Base-by-base conservation (phyloP, 2,888 invertebrate genomes). In the Pyrrhosoma nymphula region DNA sequence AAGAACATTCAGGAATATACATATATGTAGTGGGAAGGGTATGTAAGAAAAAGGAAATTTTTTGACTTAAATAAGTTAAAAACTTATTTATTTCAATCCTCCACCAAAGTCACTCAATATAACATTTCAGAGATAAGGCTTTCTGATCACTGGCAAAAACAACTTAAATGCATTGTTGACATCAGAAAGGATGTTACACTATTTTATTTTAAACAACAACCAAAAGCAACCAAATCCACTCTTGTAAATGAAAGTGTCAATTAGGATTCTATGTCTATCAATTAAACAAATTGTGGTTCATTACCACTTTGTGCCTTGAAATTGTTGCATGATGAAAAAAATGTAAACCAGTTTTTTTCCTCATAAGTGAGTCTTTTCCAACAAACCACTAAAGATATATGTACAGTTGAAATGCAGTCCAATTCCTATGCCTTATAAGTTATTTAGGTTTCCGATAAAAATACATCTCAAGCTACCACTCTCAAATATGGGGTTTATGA, bases 81-180 rank as follows among this genome's bases (percentile, higher is more conserved):
- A 93, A 75, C 93, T 93, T 93, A 60, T 93, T 93, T 93, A 93
- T 93, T 93, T 93, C 93, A 93, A 69, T 93, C 93, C 93, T 93
- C 93, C 93, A 93, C 93, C 93, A 93, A 93, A 69, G 69, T 93
- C 93, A 69, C 93, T 93, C 93, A 93, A 69, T 93, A 93, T 93
- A 93, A 93, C 69, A 69, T 93, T 93, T 93, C 35, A 82, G 35
- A 35, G 82, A 82, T 82, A 93, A 69, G 69, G 63, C 69, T 69
- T 93, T 93, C 93, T 69, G 69, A 93, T 93, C 93, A 93, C 63
- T 93, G 63, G 47, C 39, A 75, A 93, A 69, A 93, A 93, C 35
- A 93, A 93, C 47, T 93, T 93, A 93, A 93, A 93, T 93, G 93
- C 93, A 93, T 93, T 35, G 69, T 69, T 93, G 63, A 63, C 93